Evolutionary conservation across 1,140 invertebrate species (phyloP).

Genomic region (Archivesica marissinica): DNA sequence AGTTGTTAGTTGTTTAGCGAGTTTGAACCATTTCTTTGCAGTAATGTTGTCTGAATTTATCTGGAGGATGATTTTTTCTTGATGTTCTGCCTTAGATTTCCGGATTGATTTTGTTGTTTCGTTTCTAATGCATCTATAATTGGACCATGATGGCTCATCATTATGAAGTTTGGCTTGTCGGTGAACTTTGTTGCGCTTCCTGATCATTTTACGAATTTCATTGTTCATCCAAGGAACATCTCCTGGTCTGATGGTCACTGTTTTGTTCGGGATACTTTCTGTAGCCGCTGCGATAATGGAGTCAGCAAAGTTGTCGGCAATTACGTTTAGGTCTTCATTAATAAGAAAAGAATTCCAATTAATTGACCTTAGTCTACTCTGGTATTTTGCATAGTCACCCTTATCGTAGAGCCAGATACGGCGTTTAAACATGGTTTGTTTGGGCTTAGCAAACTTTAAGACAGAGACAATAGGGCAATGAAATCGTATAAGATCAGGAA

Average conservation of each 20-base stretch:
- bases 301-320: too few species aligned
- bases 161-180: slow-evolving; percentile 9
- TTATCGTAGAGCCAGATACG: too few species aligned
- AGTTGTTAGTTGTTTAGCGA: neutral
- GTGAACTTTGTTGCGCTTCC: slow-evolving; percentile 5
- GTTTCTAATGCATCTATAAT: slow-evolving; percentile 36
- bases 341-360: too few species aligned
- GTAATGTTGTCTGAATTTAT: slow-evolving; percentile 1
- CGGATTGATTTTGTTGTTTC: slow-evolving; percentile 15
- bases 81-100: too few species aligned
- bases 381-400: too few species aligned
- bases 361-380: too few species aligned
- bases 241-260: slow-evolving; percentile 39
- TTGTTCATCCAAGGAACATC: slow-evolving; percentile 44
- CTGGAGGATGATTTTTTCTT: neutral
- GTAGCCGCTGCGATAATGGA: too few species aligned
- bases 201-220: neutral
- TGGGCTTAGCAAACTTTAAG: too few species aligned
- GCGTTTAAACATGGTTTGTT: too few species aligned
- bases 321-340: too few species aligned
- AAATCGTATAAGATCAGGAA: too few species aligned
- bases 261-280: slow-evolving; percentile 53
- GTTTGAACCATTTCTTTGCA: slow-evolving; percentile 37
- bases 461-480: too few species aligned
- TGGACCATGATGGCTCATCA: neutral